Evolutionary conservation across 2,888 invertebrate genomes (phyloP), one percentile per base, ranked within the genome.

Genomic region (Lucinisca nassula): DNA sequence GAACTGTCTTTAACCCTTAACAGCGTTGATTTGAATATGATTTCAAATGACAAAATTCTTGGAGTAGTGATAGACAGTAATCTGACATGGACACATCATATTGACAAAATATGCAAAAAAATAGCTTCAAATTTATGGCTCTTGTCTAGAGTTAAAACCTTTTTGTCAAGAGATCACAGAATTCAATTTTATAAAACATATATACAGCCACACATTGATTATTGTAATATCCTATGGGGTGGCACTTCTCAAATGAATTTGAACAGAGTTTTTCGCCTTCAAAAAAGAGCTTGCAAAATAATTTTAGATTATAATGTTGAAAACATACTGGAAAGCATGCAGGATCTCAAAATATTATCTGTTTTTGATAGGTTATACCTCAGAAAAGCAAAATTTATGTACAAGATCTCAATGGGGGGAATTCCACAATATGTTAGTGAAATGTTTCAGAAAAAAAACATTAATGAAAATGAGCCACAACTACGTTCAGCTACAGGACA

Each of bases 161-260:
- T 30, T 30, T 30, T 61, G 8, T 27, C 27, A 12, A 61, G 10
- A 10, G 1, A 24, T 30, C 61, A 61, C 27, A 61, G 61, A 61
- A 30, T 61, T 10, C 61, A 61, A 27, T 61, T 61, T 61, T 61
- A 61, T 30, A 61, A 61, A 61, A 30, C 61, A 61, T 61, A 61
- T 21, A 51, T 51, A 12, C 51, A 51, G 4, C 14, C 51, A 8
- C n/a, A 51, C 21, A n/a, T 51, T 21, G 51, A 51, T 51, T 51
- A 51, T 51, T 51, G 51, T 51, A 51, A 51, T 51, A 51, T n/a
- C 4, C 4, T 51, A 14, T 51, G 51, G 51, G 51, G 51, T 51
- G n/a, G n/a, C 10, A 51, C 51, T 21, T 51, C 51, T 51, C 51
- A 51, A 51, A n/a, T 4, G 21, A 51, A 51, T 12, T 21, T 51